Conservation (phyloP, 2,797 vertebrate species). For the Chrosomus eos region DNA sequence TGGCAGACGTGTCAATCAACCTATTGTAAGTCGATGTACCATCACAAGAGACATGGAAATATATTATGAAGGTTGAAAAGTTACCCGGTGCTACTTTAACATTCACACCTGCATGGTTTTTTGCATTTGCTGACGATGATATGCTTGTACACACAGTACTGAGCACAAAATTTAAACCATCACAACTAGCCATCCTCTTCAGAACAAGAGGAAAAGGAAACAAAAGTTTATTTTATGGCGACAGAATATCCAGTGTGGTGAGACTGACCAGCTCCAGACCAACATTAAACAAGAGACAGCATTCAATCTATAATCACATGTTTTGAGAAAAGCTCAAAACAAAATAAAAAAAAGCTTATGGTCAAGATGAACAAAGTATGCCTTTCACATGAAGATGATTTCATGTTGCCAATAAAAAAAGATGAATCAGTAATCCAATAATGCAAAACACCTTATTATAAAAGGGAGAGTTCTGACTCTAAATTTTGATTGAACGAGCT, state of each 20-base stretch:
- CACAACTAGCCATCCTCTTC: neutral
- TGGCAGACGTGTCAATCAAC: no score
- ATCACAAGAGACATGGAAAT: no score
- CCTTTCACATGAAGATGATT: neutral
- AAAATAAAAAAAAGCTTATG: neutral
- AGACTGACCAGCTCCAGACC: constrained; percentile 24
- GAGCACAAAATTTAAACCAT: neutral
- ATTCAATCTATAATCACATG: constrained; percentile 11
- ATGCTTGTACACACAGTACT: neutral
- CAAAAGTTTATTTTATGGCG: constrained; percentile 19
- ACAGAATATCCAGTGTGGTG: constrained; percentile 16
- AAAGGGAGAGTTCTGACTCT: neutral
- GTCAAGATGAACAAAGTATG: neutral
- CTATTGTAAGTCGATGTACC: no score
- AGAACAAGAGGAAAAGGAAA: constrained; percentile 1
- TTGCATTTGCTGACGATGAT: constrained; percentile 3
- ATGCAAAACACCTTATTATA: neutral
- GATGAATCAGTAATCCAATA: neutral
- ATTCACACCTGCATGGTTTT: neutral
- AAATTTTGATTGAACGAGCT: neutral
- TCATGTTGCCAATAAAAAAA: neutral
- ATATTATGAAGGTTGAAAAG: no score
- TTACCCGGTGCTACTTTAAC: no score
- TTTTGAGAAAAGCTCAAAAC: constrained; percentile 17
- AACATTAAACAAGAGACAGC: constrained; percentile 1